These are phyloP conservation scores for Caradrina clavipalpis DNA, from an alignment of 2,888 invertebrate genomes.

Conservation along the genomic window DNA sequence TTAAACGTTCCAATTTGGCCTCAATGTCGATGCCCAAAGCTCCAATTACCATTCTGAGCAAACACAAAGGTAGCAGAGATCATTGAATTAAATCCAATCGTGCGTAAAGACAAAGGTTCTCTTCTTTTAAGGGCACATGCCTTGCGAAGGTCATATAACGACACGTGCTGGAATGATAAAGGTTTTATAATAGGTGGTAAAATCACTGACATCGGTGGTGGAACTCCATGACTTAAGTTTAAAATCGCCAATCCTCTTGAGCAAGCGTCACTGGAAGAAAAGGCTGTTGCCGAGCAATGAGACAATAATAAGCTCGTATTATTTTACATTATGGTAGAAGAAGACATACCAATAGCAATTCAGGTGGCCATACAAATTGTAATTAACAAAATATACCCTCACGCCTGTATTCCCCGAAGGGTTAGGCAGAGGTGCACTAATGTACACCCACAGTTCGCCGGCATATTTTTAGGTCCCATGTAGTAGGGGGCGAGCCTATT, in stretches of 20 bases:
- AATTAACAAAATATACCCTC: too few relatives aligned
- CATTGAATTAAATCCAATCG: constrained; percentile 43
- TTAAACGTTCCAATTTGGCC: constrained; percentile 17
- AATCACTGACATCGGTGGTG: too few relatives aligned
- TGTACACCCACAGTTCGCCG: too few relatives aligned
- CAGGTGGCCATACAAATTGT: not conserved
- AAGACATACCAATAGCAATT: not conserved
- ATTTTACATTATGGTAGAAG: not conserved
- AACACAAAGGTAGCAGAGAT: constrained; percentile 43
- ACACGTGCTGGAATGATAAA: not conserved
- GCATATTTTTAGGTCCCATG: too few relatives aligned
- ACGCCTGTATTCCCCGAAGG: too few relatives aligned
- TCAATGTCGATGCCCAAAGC: constrained; percentile 21
- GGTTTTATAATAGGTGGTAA: not conserved
- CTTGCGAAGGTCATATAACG: constrained; percentile 25
- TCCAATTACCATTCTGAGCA: constrained; percentile 27
- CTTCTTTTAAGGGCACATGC: constrained; percentile 21
- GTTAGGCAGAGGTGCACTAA: too few relatives aligned
- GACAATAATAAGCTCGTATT: too few relatives aligned
- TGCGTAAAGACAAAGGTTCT: constrained; percentile 65
- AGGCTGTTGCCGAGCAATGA: too few relatives aligned
- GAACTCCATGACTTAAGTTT: too few relatives aligned
- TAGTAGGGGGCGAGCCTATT: too few relatives aligned
- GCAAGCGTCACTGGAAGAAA: too few relatives aligned
- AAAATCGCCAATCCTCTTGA: too few relatives aligned